Percentiles rank a stretch among this genome's conserved stretches.
phyloP scores from a whole-genome alignment of 2,113 vertebrate genomes.

The Ploceus nigricollis region DNA sequence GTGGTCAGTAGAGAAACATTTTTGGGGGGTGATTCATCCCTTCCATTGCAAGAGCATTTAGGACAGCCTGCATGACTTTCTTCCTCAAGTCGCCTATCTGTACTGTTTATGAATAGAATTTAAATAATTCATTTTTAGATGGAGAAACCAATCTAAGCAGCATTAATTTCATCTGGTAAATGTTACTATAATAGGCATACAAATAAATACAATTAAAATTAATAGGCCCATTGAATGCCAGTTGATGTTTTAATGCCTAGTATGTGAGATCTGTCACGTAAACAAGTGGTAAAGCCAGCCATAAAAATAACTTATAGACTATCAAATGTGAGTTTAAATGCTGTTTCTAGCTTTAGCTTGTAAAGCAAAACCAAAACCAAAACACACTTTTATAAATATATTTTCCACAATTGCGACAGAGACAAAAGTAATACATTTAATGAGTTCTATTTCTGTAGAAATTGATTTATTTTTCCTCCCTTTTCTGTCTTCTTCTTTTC shows the following conservation, averaged over 20 bases:
- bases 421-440: neutral
- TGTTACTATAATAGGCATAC: neutral
- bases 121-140: neutral
- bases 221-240: neutral
- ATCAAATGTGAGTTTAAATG: neutral
- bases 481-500: neutral
- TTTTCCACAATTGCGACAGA: neutral
- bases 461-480: neutral
- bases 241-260: neutral
- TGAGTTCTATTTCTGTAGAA: neutral
- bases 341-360: neutral
- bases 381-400: neutral
- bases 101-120: neutral
- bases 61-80: neutral
- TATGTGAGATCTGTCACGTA: neutral
- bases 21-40: neutral
- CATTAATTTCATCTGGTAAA: neutral
- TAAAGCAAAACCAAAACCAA: neutral
- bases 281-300: conserved; percentile 2
- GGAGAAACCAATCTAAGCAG: neutral
- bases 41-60: neutral
- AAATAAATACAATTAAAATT: conserved; percentile 25
- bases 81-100: neutral
- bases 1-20: neutral
- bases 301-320: conserved; percentile 14